Conservation (phyloP, 2,888 invertebrate species). For the Aelia acuminata region DNA sequence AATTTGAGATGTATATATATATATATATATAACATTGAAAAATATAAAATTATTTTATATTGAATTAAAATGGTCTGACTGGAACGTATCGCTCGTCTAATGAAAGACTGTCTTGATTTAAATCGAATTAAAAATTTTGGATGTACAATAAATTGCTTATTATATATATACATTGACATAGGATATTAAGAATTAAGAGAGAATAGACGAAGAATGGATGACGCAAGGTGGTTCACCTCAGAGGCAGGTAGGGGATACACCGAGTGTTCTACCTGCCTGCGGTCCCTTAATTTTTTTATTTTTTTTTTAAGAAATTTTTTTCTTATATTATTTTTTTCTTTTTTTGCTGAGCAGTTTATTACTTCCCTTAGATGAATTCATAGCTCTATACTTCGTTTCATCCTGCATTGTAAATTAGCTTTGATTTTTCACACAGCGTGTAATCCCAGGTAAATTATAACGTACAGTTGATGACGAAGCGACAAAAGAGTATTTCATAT, state of each 20-base stretch:
- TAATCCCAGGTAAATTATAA: background rate
- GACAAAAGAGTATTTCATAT: too few species aligned
- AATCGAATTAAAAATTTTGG: too few species aligned
- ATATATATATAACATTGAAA: too few species aligned
- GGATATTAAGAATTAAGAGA: background rate
- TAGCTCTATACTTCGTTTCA: background rate
- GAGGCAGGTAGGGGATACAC: background rate
- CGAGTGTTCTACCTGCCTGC: background rate
- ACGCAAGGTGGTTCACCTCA: background rate
- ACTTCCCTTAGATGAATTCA: slow-evolving; percentile 12
- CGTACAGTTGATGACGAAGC: too few species aligned
- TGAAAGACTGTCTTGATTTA: too few species aligned
- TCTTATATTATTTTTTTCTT: background rate
- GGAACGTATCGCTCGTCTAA: too few species aligned
- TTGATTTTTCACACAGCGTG: background rate
- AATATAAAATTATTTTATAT: too few species aligned
- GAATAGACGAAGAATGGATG: background rate
- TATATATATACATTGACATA: background rate
- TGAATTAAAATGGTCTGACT: too few species aligned
- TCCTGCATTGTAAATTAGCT: background rate
- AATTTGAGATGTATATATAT: too few species aligned
- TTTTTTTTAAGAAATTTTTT: slow-evolving; percentile 1
- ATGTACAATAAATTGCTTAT: too few species aligned
- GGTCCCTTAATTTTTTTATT: background rate
- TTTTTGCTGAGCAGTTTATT: slow-evolving; percentile 1